These are phyloP conservation scores for Castor canadensis DNA, from an alignment of 2,113 vertebrate species.

Conservation along the genomic window DNA sequence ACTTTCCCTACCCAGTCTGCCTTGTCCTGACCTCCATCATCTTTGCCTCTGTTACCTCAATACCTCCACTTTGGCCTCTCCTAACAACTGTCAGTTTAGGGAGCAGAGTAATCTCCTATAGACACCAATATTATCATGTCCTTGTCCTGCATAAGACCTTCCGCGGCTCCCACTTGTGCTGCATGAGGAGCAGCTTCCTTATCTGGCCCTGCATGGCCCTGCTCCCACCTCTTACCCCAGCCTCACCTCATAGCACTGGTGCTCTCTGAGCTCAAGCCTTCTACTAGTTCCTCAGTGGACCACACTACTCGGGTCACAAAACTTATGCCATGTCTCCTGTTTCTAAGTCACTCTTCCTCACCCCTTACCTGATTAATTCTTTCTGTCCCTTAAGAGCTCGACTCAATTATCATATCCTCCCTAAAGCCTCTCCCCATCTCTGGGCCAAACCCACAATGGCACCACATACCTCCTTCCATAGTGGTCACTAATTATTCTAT, in stretches of 20 bases:
- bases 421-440: background rate
- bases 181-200: background rate
- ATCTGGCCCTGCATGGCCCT: background rate
- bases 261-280: background rate
- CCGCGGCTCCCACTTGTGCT: background rate
- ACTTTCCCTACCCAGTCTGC: background rate
- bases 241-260: background rate
- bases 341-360: background rate
- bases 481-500: background rate
- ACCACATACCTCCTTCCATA: background rate
- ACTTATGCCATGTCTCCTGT: background rate
- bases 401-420: background rate
- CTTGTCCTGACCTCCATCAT: fast-evolving
- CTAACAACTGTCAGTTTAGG: background rate
- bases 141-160: background rate
- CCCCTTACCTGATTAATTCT: background rate
- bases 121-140: too few species aligned
- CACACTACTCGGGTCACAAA: too few species aligned
- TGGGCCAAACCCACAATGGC: too few species aligned
- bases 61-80: too few species aligned
- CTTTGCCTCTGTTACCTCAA: background rate
- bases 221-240: background rate
- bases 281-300: background rate
- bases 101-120: background rate
- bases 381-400: background rate